Base-by-base conservation (phyloP, 2,797 vertebrate genomes). In the Tarsius wallacei region DNA sequence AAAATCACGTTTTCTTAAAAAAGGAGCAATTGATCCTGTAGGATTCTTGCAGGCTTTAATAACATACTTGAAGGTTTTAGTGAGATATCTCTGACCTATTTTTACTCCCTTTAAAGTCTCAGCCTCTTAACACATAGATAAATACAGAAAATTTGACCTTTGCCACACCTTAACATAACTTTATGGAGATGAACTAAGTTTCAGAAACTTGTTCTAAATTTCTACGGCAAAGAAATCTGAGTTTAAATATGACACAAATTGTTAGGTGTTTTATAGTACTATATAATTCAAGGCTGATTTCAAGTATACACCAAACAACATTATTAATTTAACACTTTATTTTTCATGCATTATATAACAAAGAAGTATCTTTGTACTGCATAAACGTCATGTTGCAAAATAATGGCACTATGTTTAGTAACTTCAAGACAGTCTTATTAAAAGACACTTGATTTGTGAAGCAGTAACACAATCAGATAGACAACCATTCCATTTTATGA, bases 281-380 rank as follows among this genome's bases (percentile, higher is more conserved):
- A 87, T 81, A 87, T 90, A 97, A 96, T 63, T 97, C 87, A 94
- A 94, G 74, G 93, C 64, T 77, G 97, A 95, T 95, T 96, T 95
- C 95, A 97, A 97, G 66, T 21, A 95, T 92, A 22, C 87, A 31
- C 78, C 95, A 81, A 81, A 95, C 42, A 94, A 91, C 64, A 95
- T 96, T 96, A 97, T 97, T 97, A 97, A 98, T 96, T 97, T 96
- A 95, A 94, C 68, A 83, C 88, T 97, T 97, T 95, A 82, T 94
- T 97, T 96, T 97, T 90, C 96, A 95, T 81, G 78, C 73, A 64
- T 91, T 93, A 87, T 76, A 84, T 83, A 94, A 93, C 16, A 94
- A 87, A 71, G 74, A 86, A 87, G 24, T 73, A 86, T 77, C 80
- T 96, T 96, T 82, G 64, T 66, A 66, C 15, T 84, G 24, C 59